A percentile compares a stretch with the other conserved stretches of the same genome.
These are phyloP conservation scores for Apis laboriosa DNA, from an alignment of 1,140 invertebrate genomes.

Conservation along the genomic window DNA sequence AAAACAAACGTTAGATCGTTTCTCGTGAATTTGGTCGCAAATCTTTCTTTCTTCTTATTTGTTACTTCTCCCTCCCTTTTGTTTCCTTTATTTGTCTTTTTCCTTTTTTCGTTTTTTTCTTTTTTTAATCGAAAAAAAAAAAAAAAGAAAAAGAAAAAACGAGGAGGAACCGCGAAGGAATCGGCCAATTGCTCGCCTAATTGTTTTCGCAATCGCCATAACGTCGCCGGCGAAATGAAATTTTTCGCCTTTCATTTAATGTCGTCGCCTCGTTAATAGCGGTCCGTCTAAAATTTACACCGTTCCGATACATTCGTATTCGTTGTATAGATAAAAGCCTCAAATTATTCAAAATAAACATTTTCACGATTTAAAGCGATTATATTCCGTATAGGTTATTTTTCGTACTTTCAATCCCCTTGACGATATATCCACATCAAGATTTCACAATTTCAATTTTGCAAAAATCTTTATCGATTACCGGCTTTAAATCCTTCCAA, in stretches of 20 bases:
- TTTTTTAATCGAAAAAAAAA: not conserved
- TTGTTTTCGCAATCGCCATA: not conserved
- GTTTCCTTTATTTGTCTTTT: too few relatives aligned
- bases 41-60: not conserved
- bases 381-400: too few relatives aligned
- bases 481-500: too few relatives aligned
- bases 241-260: not conserved
- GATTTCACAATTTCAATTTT: too few relatives aligned
- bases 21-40: not conserved
- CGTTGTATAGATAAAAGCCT: too few relatives aligned
- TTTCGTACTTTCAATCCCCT: too few relatives aligned
- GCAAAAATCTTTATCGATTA: not conserved
- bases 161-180: not conserved
- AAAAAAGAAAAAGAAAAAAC: not conserved
- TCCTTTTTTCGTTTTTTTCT: not conserved
- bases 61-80: too few relatives aligned
- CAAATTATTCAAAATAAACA: too few relatives aligned
- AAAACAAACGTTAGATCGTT: conserved; percentile 2
- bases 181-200: too few relatives aligned
- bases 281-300: not conserved
- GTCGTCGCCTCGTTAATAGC: not conserved
- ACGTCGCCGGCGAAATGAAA: not conserved
- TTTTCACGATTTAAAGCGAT: too few relatives aligned
- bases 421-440: too few relatives aligned
- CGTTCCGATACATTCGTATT: too few relatives aligned